Evolutionary conservation across 2,797 vertebrate species (phyloP), one percentile per base, ranked within the genome.

Genomic region (Urosaurus nigricauda): DNA sequence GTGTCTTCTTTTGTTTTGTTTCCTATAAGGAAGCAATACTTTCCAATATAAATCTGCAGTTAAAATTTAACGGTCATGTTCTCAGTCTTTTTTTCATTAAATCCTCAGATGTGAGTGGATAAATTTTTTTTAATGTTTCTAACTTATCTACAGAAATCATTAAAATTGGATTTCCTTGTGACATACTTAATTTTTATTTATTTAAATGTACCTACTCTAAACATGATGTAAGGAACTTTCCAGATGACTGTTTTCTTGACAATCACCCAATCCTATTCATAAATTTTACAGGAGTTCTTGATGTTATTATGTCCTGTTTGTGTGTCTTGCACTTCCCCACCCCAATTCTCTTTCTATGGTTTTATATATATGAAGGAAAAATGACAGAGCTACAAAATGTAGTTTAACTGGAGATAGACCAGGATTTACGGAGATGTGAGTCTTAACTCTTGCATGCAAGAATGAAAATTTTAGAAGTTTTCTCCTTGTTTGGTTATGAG

Each of bases 41-140:
- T 82, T 90, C 60, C 5, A 79, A 0, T 82, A 84, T n/a, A 0
- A 81, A 71, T 51, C 56, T 84, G 47, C 73, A 88, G 78, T 78
- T 56, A 47, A 78, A 65, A 56, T 58, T 77, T 88, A 70, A 70
- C 51, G 65, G 47, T 68, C 9, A 56, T 75, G 16, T 16, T 70
- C 24, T 32, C 60, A 74, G n/a, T 32, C 79, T 63, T 40, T 29
- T n/a, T 63, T 58, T 58, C 4, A 68, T 68, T 7, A 68, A 68
- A 32, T 32, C 65, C 9, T 82, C 63, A 13, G 43, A 47, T 77
- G 14, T 47, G 11, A 24, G 40, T 47, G 40, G 24, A 77, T 26
- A 21, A 11, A 77, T 14, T 29, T 13, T 5, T 47, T 12, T 11
- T 77, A 8, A 47, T 77, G 5, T 4, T 77, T 77, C 12, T 40